Base-by-base conservation (phyloP, 1,140 invertebrate species). In the Leguminivora glycinivorella region DNA sequence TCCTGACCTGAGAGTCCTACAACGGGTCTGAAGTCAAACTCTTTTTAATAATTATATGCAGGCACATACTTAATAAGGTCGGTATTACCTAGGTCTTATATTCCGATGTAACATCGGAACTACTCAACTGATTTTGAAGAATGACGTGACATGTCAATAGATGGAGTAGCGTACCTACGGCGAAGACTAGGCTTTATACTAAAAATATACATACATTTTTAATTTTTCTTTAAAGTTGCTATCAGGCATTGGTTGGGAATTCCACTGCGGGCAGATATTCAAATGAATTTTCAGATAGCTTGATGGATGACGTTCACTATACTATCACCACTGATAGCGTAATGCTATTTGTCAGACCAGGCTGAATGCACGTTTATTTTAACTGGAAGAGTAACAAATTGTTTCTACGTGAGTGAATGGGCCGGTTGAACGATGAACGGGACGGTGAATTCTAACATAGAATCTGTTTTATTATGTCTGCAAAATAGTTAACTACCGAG, bases 181-280 rank as follows among this genome's bases (percentile, higher is more conserved):
- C n/a, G n/a, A n/a, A n/a, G n/a, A n/a, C n/a, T n/a, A n/a, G 29
- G 29, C 29, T 31, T 31, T 5, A 3, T 4, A 34, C 6, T n/a
- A n/a, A n/a, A n/a, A n/a, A n/a, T n/a, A n/a, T n/a, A n/a, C n/a
- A n/a, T n/a, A n/a, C n/a, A n/a, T n/a, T n/a, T n/a, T n/a, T n/a
- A n/a, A n/a, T n/a, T 31, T 4, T 31, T 31, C 7, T 31, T 43
- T 4, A 43, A 4, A 4, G 14, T n/a, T 19, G 1, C 22, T 52
- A 19, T 52, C 26, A 10, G 1, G 3, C 5, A 63, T 63, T 22
- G 56, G 58, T 29, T 31, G 25, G 4, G 58, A 63, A 29, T 63
- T n/a, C 58, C 19, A 22, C 58, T 63, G 58, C 29, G 58, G n/a
- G 31, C 17, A 70, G 72, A 71, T 74, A 74, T 74, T 71, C 72